A percentile compares a stretch with the other conserved stretches of the same genome.
These are phyloP conservation scores for Sisor rabdophorus DNA, from an alignment of 2,113 vertebrate genomes.

Conservation along the genomic window DNA sequence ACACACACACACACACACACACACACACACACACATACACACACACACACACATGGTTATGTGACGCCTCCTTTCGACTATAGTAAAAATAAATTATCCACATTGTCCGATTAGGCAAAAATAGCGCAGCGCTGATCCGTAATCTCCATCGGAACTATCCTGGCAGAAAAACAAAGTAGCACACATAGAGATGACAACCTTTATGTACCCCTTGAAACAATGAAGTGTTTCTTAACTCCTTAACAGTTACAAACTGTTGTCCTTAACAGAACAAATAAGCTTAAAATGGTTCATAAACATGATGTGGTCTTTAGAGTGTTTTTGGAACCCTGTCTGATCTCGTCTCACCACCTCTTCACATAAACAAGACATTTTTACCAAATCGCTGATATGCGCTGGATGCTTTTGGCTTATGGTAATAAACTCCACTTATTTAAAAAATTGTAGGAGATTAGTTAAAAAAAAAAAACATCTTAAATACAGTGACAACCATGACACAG, in stretches of 20 bases:
- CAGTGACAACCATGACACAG: background rate
- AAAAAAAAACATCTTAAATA: too few relatives aligned
- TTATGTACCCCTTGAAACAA: background rate
- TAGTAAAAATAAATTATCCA: conserved; percentile 58
- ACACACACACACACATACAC: background rate
- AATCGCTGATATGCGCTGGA: too few relatives aligned
- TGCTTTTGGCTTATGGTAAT: too few relatives aligned
- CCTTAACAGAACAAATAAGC: background rate
- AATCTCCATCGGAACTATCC: conserved; percentile 29
- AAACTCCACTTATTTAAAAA: too few relatives aligned
- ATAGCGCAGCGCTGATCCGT: conserved; percentile 39
- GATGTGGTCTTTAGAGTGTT: background rate
- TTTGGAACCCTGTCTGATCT: background rate
- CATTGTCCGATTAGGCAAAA: conserved; percentile 53
- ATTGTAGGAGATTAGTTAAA: too few relatives aligned
- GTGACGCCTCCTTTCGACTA: conserved; percentile 11
- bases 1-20: background rate
- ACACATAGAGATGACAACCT: background rate
- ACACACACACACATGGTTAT: too few relatives aligned
- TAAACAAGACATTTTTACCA: too few relatives aligned
- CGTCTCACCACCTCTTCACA: too few relatives aligned
- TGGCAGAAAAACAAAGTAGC: conserved; percentile 48
- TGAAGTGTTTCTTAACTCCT: background rate
- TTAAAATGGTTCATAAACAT: background rate
- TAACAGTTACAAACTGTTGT: too few relatives aligned